phyloP scores from a whole-genome alignment of 1,140 invertebrate species.

The Apis cerana region DNA sequence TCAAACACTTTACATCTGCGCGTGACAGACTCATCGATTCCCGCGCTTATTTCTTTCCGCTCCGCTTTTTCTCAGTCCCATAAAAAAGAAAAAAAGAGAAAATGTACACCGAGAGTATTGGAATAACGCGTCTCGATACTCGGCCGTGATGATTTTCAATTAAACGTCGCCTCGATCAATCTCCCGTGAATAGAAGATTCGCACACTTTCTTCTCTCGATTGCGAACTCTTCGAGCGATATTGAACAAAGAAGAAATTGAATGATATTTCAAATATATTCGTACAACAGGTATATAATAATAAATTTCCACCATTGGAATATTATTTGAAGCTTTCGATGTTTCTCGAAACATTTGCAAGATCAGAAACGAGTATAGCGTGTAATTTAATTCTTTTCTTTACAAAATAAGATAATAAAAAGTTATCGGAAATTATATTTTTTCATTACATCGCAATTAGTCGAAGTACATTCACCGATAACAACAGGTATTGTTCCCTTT shows the following conservation, averaged over 20 bases:
- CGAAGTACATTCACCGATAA: too few species aligned
- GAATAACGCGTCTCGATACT: not conserved
- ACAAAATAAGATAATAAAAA: too few species aligned
- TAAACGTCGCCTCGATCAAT: not conserved
- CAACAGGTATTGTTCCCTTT: not conserved
- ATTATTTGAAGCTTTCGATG: too few species aligned
- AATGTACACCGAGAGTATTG: not conserved
- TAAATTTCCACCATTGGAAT: too few species aligned
- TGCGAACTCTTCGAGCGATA: not conserved
- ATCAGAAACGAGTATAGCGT: too few species aligned
- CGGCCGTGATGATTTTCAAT: not conserved
- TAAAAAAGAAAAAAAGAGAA: not conserved
- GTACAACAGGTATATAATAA: too few species aligned
- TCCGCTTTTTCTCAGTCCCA: not conserved
- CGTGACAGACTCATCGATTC: constrained; percentile 56
- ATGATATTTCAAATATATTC: not conserved
- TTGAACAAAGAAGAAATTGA: not conserved
- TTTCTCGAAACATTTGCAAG: too few species aligned
- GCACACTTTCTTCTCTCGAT: too few species aligned
- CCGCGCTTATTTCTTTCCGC: constrained; percentile 21
- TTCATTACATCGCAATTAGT: too few species aligned
- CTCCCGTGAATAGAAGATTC: too few species aligned
- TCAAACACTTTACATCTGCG: constrained; percentile 59
- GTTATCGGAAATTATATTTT: too few species aligned
- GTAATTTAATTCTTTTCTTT: too few species aligned